A percentile compares a stretch with the other conserved stretches of the same genome.
phyloP scores from a whole-genome alignment of 2,888 invertebrate genomes.

The Vannuccia rotundouncinata region DNA sequence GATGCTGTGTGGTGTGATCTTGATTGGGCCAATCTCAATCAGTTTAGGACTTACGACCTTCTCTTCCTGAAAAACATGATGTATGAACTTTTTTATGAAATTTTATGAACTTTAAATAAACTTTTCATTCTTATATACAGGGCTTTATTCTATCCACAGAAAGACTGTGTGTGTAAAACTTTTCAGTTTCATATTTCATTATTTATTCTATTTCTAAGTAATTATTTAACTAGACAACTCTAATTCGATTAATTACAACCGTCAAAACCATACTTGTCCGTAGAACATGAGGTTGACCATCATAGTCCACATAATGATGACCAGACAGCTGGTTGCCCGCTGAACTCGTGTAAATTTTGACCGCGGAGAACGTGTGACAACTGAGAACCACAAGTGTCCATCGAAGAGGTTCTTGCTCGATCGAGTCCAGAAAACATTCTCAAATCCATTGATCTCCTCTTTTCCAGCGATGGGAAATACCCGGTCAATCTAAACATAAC shows the following conservation, averaged over 20 bases:
- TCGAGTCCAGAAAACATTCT: slow-evolving; percentile 44
- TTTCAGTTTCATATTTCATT: too few species aligned
- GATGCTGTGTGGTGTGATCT: slow-evolving; percentile 42
- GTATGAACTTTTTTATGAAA: not conserved
- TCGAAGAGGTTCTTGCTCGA: slow-evolving; percentile 43
- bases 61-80: not conserved
- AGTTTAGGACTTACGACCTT: slow-evolving; percentile 30
- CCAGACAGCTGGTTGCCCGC: slow-evolving; percentile 41
- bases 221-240: too few species aligned
- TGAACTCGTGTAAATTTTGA: slow-evolving; percentile 42
- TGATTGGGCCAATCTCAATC: slow-evolving; percentile 27
- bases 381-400: slow-evolving; percentile 44
- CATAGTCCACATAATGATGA: slow-evolving; percentile 41
- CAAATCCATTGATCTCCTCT: slow-evolving; percentile 43
- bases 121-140: too few species aligned
- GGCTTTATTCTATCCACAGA: too few species aligned
- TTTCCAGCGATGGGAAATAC: slow-evolving; percentile 43
- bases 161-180: too few species aligned
- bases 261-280: too few species aligned
- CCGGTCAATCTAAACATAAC: slow-evolving; percentile 43
- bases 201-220: too few species aligned
- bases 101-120: not conserved
- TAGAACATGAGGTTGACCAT: slow-evolving; percentile 42
- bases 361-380: slow-evolving; percentile 43
- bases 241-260: too few species aligned